Evolutionary conservation across 2,113 vertebrate species (phyloP).

Genomic region (Chaenogobius annularis): DNA sequence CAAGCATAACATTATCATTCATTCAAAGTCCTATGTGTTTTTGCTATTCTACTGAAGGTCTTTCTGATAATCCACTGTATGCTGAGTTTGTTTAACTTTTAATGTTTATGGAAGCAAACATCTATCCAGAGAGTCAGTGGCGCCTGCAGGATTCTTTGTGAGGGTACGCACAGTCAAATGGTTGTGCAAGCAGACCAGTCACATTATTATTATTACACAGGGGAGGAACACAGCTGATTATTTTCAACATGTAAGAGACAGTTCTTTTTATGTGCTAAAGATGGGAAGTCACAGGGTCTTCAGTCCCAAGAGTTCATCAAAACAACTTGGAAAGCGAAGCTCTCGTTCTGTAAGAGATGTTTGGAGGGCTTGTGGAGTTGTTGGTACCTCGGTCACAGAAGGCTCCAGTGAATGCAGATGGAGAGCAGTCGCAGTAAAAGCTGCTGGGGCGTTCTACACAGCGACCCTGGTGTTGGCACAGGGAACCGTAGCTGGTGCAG

Average conservation of each 20-base stretch:
- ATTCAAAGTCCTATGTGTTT: neutral
- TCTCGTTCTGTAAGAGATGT: neutral
- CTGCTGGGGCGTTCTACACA: conserved; percentile 85
- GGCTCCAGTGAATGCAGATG: conserved; percentile 82
- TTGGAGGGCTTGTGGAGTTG: neutral
- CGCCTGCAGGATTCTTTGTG: too few relatives aligned
- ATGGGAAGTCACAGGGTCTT: neutral
- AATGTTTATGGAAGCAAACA: neutral
- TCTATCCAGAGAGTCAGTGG: neutral
- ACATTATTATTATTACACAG: too few relatives aligned
- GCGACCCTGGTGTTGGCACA: conserved; percentile 86
- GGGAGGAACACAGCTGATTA: too few relatives aligned
- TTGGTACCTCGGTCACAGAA: conserved; percentile 87
- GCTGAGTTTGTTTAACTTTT: neutral
- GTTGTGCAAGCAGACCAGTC: too few relatives aligned
- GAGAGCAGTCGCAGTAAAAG: conserved; percentile 87
- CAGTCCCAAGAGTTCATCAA: neutral
- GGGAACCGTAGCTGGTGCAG: conserved; percentile 89
- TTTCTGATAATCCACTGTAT: neutral
- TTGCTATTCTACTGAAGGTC: neutral
- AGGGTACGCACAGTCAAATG: too few relatives aligned
- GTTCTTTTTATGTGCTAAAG: conserved; percentile 7
- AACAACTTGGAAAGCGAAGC: neutral
- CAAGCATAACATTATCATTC: conserved; percentile 2
- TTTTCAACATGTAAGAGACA: neutral